Evolutionary conservation across 2,113 vertebrate species (phyloP), one percentile per base, ranked within the genome.

Genomic region (Cervus canadensis): DNA sequence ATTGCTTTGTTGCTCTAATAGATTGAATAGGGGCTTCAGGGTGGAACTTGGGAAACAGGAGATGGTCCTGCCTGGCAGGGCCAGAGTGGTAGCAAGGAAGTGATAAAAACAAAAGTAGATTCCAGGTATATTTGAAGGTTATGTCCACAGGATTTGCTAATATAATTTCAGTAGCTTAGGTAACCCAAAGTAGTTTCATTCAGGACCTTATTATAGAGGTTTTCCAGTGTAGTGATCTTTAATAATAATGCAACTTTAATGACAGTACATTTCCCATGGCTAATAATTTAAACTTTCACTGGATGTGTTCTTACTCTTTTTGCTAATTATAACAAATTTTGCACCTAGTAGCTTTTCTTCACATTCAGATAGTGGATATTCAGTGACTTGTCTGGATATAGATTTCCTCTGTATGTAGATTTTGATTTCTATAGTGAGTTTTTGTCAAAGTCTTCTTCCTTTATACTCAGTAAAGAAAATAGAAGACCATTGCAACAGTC

Each of bases 381-480:
- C 76, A 81, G 3, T 94, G 50, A 89, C 15, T 85, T 87, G 13
- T 81, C 16, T 94, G 1, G 56, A 33, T 89, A 5, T 83, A 83
- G 45, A 85, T 89, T 85, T 88, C n/a, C 25, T 86, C 87, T 91
- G 5, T 88, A 30, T 89, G 12, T 95, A 78, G n/a, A 64, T 91
- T 95, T 95, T 60, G 23, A 74, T 85, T 90, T 95, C 60, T 93
- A 13, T 60, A 83, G n/a, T 87, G 93, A 64, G 11, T 62, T 96
- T 91, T 90, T 92, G 11, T 92, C 28, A 60, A 88, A 59, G 25
- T 87, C 97, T 96, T 82, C 78, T 95, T 94, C 45, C 36, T 14
- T 88, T 94, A 26, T 36, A 87, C 76, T 90, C 93, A 87, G 48
- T 98, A 83, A 94, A 91, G 81, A 94, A 96, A 93, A 95, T 50